Evolutionary conservation across 2,888 invertebrate species (phyloP).

Genomic region (Drosophila engyochracea): DNA sequence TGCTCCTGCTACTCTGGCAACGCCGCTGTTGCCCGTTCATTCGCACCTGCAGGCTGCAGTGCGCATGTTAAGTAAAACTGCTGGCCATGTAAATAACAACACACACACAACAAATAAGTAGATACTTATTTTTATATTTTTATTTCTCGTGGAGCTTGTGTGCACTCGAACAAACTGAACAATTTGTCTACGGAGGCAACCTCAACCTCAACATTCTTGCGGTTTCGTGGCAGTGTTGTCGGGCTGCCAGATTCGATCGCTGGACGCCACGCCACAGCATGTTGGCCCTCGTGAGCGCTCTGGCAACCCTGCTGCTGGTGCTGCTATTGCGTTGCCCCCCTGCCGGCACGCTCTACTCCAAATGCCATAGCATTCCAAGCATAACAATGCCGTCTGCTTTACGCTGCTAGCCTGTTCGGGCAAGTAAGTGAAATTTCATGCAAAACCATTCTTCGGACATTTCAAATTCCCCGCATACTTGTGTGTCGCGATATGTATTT

Average conservation of each 20-base stretch:
- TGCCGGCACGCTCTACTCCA: conserved; percentile 20
- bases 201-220: conserved; percentile 53
- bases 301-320: conserved; percentile 63
- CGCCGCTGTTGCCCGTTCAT: conserved; percentile 51
- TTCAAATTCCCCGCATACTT: conserved; percentile 83
- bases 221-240: conserved; percentile 55
- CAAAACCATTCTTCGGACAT: conserved; percentile 82
- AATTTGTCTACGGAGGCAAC: conserved; percentile 28
- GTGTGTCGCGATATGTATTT: conserved; percentile 49
- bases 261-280: conserved; percentile 48
- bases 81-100: conserved; percentile 6
- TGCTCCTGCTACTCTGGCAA: conserved; percentile 68
- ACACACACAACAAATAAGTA: background rate
- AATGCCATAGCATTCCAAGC: conserved; percentile 73
- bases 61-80: conserved; percentile 47
- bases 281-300: conserved; percentile 37
- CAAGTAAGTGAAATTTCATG: conserved; percentile 83
- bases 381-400: conserved; percentile 71
- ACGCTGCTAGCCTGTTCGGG: conserved; percentile 81
- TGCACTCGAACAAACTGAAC: conserved; percentile 21
- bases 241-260: conserved; percentile 62
- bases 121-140: background rate
- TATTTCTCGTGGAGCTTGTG: background rate
- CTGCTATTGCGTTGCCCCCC: conserved; percentile 8
- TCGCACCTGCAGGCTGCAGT: conserved; percentile 44